phyloP scores from a whole-genome alignment of 2,888 invertebrate genomes.

The Tryphoninae sp. region DNA sequence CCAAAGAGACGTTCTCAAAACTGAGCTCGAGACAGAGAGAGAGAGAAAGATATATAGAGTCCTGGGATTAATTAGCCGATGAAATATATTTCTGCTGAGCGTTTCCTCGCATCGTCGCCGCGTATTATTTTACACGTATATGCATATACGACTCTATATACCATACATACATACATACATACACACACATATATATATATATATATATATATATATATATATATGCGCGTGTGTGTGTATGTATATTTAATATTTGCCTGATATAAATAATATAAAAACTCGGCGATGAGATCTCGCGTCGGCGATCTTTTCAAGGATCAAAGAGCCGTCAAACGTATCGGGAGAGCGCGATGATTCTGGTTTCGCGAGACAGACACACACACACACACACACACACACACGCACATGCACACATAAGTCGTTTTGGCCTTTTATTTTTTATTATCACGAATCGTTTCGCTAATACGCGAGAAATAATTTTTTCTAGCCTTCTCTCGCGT shows the following conservation, averaged over 20 bases:
- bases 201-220: no score
- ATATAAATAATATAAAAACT: conserved; percentile 41
- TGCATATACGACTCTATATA: not conserved
- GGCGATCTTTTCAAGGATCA: conserved; percentile 59
- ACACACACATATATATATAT: no score
- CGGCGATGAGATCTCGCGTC: conserved; percentile 55
- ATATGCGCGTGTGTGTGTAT: no score
- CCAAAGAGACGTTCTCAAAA: conserved; percentile 47
- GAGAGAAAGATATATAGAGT: conserved; percentile 36
- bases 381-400: not conserved
- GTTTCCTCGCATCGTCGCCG: conserved; percentile 51
- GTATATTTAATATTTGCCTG: conserved; percentile 6
- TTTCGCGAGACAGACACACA: conserved; percentile 35
- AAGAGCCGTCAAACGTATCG: conserved; percentile 54
- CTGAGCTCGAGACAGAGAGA: conserved; percentile 40
- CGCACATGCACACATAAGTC: not conserved
- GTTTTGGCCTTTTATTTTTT: not conserved
- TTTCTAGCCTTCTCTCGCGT: conserved; percentile 29
- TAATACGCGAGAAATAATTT: not conserved
- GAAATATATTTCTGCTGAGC: conserved; percentile 60
- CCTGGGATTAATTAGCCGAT: conserved; percentile 67
- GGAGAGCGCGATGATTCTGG: conserved; percentile 49
- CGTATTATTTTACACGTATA: conserved; percentile 20
- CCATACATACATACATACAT: conserved; percentile 9
- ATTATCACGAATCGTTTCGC: not conserved